Conservation (phyloP, 2,797 vertebrate species). For the Pangasius macronema region DNA sequence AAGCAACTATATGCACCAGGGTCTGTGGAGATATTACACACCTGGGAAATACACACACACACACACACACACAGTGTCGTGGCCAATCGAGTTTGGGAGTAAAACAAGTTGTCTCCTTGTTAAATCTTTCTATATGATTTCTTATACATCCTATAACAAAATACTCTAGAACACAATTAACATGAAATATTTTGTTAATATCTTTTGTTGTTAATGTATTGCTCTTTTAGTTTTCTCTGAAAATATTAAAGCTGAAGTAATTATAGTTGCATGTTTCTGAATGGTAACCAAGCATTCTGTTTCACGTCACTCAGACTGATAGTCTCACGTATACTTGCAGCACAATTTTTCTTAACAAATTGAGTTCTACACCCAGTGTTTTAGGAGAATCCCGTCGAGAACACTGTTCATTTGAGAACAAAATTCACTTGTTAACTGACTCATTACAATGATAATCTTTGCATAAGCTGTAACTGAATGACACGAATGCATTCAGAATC, state of each 20-base stretch:
- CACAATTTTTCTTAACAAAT: background rate
- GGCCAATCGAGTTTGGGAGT: too few relatives aligned
- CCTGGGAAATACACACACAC: slow-evolving; percentile 63
- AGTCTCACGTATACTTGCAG: background rate
- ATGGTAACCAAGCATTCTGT: background rate
- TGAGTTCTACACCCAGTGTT: background rate
- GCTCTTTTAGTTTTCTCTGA: background rate
- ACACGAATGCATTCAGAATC: slow-evolving; percentile 1
- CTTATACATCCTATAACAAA: too few relatives aligned
- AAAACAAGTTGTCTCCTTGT: too few relatives aligned
- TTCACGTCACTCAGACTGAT: background rate
- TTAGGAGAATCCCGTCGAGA: background rate
- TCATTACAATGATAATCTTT: slow-evolving; percentile 27
- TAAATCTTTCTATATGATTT: too few relatives aligned
- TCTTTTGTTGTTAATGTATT: background rate
- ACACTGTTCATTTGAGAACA: slow-evolving; percentile 7
- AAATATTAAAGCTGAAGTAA: background rate
- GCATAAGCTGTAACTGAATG: slow-evolving; percentile 15
- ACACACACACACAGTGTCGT: background rate
- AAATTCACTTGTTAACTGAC: slow-evolving; percentile 23
- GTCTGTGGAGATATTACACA: slow-evolving; percentile 74
- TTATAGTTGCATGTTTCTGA: background rate
- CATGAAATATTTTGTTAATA: background rate
- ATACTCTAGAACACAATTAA: background rate
- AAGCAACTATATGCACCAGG: slow-evolving; percentile 77